Evolutionary conservation across 2,888 invertebrate species (phyloP).

Genomic region (Drosophila putrida): DNA sequence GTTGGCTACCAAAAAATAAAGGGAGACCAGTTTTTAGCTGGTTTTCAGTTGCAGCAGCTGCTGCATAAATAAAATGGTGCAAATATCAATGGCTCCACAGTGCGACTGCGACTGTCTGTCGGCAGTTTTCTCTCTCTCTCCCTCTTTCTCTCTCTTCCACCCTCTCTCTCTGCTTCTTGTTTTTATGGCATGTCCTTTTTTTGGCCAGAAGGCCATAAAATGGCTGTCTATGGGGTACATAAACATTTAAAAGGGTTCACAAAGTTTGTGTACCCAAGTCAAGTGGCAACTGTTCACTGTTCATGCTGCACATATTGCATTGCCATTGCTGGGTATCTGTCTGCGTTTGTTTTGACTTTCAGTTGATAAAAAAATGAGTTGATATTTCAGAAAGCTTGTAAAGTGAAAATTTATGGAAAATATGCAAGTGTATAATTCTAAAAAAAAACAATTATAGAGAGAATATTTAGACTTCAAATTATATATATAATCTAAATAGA

Average conservation of each 20-base stretch:
- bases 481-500: too few relatives aligned
- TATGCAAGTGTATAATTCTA: not conserved
- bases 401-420: not conserved
- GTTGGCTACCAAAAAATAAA: not conserved
- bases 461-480: too few relatives aligned
- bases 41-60: conserved; percentile 42
- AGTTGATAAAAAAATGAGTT: not conserved
- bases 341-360: conserved; percentile 1
- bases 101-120: conserved; percentile 45
- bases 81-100: conserved; percentile 53
- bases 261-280: conserved; percentile 32
- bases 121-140: conserved; percentile 16
- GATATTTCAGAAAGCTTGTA: not conserved
- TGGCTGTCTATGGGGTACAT: conserved; percentile 33
- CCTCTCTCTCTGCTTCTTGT: not conserved
- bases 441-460: not conserved
- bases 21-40: conserved; percentile 32
- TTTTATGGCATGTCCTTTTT: conserved; percentile 39
- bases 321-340: conserved; percentile 1
- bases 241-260: conserved; percentile 46
- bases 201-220: conserved; percentile 52
- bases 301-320: conserved; percentile 17
- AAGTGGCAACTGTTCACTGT: conserved; percentile 32
- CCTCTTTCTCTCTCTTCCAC: too few relatives aligned
- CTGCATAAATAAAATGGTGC: conserved; percentile 71